Percentiles rank a stretch among this genome's conserved stretches.
These are phyloP conservation scores for Agrotis puta DNA, from an alignment of 2,888 invertebrate genomes.

Conservation along the genomic window DNA sequence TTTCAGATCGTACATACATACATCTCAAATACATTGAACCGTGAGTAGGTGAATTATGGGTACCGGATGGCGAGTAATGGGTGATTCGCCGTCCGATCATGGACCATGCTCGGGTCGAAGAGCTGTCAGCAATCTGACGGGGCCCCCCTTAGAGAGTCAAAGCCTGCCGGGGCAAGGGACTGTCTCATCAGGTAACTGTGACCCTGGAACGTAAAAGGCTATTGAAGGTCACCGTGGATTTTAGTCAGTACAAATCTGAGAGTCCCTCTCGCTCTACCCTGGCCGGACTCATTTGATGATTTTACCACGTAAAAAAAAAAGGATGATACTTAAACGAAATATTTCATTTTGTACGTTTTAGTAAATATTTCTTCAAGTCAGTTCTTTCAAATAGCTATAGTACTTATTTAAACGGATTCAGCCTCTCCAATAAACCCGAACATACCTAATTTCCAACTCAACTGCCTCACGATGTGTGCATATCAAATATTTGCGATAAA, in stretches of 20 bases:
- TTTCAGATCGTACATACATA: background rate
- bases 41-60: background rate
- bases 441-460: background rate
- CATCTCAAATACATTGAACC: background rate
- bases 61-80: background rate
- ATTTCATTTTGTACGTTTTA: background rate
- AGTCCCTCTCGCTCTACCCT: too few relatives aligned
- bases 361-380: background rate
- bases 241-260: too few relatives aligned
- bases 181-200: too few relatives aligned
- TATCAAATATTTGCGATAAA: constrained; percentile 3
- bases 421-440: background rate
- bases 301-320: background rate
- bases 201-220: too few relatives aligned
- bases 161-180: too few relatives aligned
- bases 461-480: too few relatives aligned
- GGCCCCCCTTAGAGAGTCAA: too few relatives aligned
- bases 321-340: background rate
- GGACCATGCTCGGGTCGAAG: too few relatives aligned
- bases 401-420: background rate
- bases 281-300: too few relatives aligned
- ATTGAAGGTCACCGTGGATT: too few relatives aligned
- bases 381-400: background rate
- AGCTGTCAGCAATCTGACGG: too few relatives aligned
- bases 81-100: too few relatives aligned